Base-by-base conservation (phyloP, 2,888 invertebrate genomes). In the Drosophila subsilvestris region DNA sequence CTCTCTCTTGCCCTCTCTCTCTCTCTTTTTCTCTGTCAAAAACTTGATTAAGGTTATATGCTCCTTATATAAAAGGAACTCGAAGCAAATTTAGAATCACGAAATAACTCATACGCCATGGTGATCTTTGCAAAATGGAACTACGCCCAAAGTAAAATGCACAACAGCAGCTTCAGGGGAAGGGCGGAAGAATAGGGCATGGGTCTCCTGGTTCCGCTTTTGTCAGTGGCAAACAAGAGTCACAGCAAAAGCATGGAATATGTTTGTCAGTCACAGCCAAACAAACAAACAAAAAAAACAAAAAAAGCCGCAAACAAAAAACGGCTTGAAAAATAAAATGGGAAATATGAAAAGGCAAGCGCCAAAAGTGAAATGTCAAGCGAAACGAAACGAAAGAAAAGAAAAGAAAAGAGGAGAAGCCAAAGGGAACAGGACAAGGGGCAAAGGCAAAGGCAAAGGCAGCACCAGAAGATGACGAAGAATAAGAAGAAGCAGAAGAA, bases 291-390 rank as follows among this genome's bases (percentile, higher is more conserved):
- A 22, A 3, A 22, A 22, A 22, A 2, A 5, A 25, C 25, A 25
- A 17, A 48, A 48, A 45, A 50, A 61, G 56, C 32, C 12, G 2
- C 32, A 47, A 0, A 22, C 3, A 53, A 45, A 56, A 49, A 58
- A 59, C 48, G 62, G 51, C 47, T 51, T 42, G 45, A 43, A 57
- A 51, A 62, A 75, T 63, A 60, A 73, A 54, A 53, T 54, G 42
- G 53, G 49, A 74, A 71, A 66, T 53, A 73, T 71, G 63, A 79
- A 80, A 80, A 80, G 74, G 75, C 70, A 63, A 74, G 70, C 63
- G 80, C 71, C 72, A 76, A 82, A 82, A 81, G 82, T 80, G 74
- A 84, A 86, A 86, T 84, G 86, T 84, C 81, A 79, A 86, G 79
- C 86, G 76, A 71, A 76, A 77, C 72, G 76, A 74, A 70, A 69